Conservation (phyloP, 2,797 vertebrate species). For the Darevskia nairensis region DNA sequence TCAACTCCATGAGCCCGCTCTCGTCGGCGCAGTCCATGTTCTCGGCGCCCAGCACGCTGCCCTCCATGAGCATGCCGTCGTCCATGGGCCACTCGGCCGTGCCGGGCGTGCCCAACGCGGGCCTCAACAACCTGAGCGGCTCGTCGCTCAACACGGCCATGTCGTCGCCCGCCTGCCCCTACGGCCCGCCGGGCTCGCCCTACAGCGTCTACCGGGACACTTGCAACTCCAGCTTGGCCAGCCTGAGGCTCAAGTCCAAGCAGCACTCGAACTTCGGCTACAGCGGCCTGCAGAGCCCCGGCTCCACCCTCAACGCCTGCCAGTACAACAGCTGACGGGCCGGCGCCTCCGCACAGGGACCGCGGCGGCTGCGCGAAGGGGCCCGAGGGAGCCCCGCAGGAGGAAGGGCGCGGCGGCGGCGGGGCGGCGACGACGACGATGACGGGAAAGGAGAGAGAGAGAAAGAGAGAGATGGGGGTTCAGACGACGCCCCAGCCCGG, state of each 20-base stretch:
- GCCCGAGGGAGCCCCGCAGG: not conserved
- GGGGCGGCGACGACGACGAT: conserved; percentile 32
- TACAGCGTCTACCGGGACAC: conserved; percentile 99
- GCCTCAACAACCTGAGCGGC: conserved; percentile 94
- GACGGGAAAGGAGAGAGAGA: conserved; percentile 39
- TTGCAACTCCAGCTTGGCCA: conserved; percentile 96
- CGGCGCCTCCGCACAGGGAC: not conserved
- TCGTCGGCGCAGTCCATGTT: conserved; percentile 96
- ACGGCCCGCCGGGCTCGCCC: conserved; percentile 92
- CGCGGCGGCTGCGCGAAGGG: not conserved
- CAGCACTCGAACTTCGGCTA: conserved; percentile 97
- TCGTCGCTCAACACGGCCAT: conserved; percentile 95
- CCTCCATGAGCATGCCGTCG: conserved; percentile 97
- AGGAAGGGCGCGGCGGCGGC: conserved; percentile 52
- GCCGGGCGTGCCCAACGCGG: conserved; percentile 90
- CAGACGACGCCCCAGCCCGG: conserved; percentile 57
- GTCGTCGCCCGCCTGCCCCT: conserved; percentile 93
- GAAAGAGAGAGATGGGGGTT: not conserved
- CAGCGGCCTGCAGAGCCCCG: conserved; percentile 92
- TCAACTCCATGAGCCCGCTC: conserved; percentile 98
- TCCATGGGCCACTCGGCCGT: conserved; percentile 93
- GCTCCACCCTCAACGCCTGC: conserved; percentile 93
- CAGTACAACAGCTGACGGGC: conserved; percentile 97
- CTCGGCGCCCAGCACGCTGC: conserved; percentile 95
- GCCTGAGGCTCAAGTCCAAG: conserved; percentile 97